Conservation (phyloP, 2,113 vertebrate genomes). For the Zosterops borbonicus region DNA sequence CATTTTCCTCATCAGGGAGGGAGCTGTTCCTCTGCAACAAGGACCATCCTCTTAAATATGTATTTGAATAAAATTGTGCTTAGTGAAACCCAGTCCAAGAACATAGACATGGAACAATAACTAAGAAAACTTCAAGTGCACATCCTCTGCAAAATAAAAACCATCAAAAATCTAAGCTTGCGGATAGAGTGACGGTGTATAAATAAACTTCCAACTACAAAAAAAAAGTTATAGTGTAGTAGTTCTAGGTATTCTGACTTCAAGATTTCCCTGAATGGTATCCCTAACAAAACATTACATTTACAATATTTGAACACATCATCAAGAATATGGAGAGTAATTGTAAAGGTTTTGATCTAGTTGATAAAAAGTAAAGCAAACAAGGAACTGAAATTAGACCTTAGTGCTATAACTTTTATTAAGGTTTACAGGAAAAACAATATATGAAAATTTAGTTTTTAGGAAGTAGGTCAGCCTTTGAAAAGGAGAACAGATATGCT, state of each 20-base stretch:
- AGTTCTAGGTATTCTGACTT: not conserved
- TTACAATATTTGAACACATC: not conserved
- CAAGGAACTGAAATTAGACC: not conserved
- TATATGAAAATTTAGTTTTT: not conserved
- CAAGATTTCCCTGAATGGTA: not conserved
- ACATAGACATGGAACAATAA: not conserved
- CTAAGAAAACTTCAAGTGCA: not conserved
- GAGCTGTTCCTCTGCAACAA: constrained; percentile 87
- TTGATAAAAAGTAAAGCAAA: not conserved
- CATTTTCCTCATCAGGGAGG: constrained; percentile 95
- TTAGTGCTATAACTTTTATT: not conserved
- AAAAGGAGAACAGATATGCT: not conserved
- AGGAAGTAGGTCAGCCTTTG: not conserved
- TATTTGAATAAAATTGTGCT: not conserved
- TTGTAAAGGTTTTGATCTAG: not conserved
- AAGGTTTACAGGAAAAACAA: not conserved
- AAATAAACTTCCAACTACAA: not conserved
- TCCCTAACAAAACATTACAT: not conserved
- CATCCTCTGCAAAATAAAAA: not conserved
- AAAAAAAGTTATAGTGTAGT: not conserved
- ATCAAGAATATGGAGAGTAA: not conserved
- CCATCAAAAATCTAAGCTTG: not conserved
- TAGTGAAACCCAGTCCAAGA: not conserved
- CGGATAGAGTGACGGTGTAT: not conserved
- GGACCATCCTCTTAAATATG: constrained; percentile 16